Percentiles rank a stretch among this genome's conserved stretches.
Evolutionary conservation across 2,113 vertebrate genomes (phyloP).

Genomic region (Heptranchias perlo): DNA sequence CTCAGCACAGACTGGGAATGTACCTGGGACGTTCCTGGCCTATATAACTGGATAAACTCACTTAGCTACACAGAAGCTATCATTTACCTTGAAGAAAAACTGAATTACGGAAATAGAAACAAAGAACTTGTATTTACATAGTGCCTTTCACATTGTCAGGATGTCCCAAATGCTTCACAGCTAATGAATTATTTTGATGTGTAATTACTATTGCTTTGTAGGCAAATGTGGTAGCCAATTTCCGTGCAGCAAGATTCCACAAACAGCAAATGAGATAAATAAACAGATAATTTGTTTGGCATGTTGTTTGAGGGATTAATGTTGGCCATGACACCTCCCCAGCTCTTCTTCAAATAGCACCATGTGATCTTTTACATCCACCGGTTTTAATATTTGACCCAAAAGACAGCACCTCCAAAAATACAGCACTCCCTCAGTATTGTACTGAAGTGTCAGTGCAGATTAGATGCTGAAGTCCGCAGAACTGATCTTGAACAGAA

Average conservation of each 20-base stretch:
- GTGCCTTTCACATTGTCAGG: background rate
- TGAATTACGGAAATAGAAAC: background rate
- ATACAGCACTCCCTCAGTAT: background rate
- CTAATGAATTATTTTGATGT: background rate
- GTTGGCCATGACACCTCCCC: background rate
- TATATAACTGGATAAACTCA: background rate
- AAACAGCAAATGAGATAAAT: background rate
- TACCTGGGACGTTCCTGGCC: background rate
- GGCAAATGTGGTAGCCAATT: background rate
- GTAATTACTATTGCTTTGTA: background rate
- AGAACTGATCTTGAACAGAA: background rate
- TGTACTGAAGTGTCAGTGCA: background rate
- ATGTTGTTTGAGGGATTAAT: background rate
- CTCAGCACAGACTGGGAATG: background rate
- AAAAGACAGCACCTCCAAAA: background rate
- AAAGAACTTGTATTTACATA: background rate
- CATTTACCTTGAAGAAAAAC: background rate
- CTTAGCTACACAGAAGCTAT: background rate
- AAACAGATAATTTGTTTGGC: background rate
- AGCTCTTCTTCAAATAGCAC: background rate
- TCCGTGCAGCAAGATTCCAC: background rate
- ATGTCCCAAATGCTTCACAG: background rate
- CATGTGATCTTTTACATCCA: background rate
- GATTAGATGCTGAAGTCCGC: background rate
- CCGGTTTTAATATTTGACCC: background rate